These are phyloP conservation scores for Athalia cordata DNA, from an alignment of 2,888 invertebrate genomes.

Conservation along the genomic window DNA sequence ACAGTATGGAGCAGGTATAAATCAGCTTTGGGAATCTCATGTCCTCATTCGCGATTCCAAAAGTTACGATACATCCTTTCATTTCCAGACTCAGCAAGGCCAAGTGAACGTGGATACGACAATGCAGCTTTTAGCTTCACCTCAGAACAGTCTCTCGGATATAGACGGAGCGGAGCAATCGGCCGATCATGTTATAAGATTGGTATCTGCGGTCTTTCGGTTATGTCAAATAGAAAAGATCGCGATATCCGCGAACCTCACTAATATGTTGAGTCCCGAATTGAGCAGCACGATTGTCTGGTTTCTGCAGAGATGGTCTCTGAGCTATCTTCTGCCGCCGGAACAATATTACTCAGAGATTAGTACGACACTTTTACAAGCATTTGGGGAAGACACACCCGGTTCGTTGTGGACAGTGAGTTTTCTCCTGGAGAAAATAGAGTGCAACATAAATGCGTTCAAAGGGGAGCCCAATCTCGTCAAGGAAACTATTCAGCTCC, in stretches of 20 bases:
- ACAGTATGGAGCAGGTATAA: conserved; percentile 76
- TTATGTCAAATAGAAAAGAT: conserved; percentile 86
- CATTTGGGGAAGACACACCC: conserved; percentile 81
- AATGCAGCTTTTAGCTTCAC: conserved; percentile 74
- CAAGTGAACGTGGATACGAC: conserved; percentile 73
- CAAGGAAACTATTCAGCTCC: conserved; percentile 79
- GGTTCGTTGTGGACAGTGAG: conserved; percentile 79
- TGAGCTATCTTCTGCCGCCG: conserved; percentile 80
- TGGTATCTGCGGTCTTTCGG: conserved; percentile 83
- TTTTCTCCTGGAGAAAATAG: conserved; percentile 80
- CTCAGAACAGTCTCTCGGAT: conserved; percentile 68
- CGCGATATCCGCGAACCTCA: conserved; percentile 81
- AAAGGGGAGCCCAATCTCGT: conserved; percentile 79
- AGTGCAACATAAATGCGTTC: conserved; percentile 79
- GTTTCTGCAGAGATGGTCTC: conserved; percentile 86
- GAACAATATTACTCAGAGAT: conserved; percentile 75
- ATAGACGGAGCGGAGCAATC: conserved; percentile 62
- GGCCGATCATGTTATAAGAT: conserved; percentile 74
- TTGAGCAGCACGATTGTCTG: conserved; percentile 85
- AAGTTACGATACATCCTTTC: conserved; percentile 49
- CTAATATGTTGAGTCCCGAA: conserved; percentile 85
- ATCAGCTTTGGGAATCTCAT: neutral
- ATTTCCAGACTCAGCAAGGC: conserved; percentile 58
- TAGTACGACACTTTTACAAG: conserved; percentile 78
- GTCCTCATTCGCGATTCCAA: neutral